Percentiles rank a stretch among this genome's conserved stretches.
These are phyloP conservation scores for Adineta ricciae DNA, from an alignment of 2,888 invertebrate species.

Conservation along the genomic window DNA sequence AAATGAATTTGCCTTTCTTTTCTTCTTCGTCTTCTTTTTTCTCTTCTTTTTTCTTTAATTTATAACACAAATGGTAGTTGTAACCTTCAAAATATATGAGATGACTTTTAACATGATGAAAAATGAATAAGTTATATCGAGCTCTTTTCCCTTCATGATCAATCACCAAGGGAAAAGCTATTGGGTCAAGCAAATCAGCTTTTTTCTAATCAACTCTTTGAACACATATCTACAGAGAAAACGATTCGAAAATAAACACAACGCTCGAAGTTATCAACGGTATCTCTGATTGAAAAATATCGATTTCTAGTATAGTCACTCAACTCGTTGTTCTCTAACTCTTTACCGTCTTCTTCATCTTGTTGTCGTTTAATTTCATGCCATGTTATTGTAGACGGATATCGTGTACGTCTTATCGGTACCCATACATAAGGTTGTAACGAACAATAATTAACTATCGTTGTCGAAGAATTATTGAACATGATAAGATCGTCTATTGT, in stretches of 20 bases:
- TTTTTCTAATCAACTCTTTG: not conserved
- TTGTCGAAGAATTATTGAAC: not conserved
- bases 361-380: not conserved
- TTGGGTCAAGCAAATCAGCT: not conserved
- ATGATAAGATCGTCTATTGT: not conserved
- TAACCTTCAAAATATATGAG: not conserved
- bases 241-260: not conserved
- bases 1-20: not conserved
- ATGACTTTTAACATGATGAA: not conserved
- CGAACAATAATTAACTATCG: not conserved
- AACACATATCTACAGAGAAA: not conserved
- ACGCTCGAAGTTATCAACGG: not conserved
- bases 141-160: not conserved
- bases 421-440: not conserved
- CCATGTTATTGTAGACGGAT: not conserved
- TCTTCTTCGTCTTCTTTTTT: not conserved
- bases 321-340: not conserved
- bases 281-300: not conserved
- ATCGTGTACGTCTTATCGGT: not conserved
- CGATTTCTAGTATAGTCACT: not conserved
- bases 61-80: not conserved
- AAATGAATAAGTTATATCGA: not conserved
- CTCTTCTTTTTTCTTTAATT: not conserved
- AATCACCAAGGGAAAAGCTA: not conserved
- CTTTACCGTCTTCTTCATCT: not conserved